Percentiles rank a stretch among this genome's conserved stretches.
These are phyloP conservation scores for Platycnemis pennipes DNA, from an alignment of 2,888 invertebrate species.

Conservation along the genomic window DNA sequence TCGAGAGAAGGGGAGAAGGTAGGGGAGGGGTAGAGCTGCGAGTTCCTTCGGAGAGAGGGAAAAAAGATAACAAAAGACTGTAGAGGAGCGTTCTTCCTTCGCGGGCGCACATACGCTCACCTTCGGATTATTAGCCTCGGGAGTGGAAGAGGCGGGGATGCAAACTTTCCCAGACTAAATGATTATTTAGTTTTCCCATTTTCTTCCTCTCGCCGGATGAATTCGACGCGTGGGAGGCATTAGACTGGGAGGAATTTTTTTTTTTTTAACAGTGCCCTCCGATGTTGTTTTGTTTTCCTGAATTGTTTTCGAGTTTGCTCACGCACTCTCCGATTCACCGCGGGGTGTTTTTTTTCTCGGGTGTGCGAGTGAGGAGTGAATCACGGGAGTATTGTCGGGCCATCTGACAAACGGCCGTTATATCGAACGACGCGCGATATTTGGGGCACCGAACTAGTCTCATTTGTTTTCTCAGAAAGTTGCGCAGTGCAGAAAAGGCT, in stretches of 20 bases:
- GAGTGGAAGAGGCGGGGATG: neutral
- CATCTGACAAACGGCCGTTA: neutral
- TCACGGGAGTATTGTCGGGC: neutral
- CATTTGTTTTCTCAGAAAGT: neutral
- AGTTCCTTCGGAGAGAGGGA: neutral
- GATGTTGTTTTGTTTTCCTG: neutral
- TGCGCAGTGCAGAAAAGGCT: neutral
- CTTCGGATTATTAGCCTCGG: neutral
- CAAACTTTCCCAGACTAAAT: slow-evolving; percentile 14
- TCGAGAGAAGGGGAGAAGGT: neutral
- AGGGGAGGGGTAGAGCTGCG: neutral
- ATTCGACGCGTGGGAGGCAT: neutral
- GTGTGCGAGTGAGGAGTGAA: neutral
- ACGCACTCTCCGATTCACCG: neutral
- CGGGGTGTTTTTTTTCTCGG: neutral
- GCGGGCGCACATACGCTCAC: neutral
- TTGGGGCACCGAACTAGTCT: neutral
- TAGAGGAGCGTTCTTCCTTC: neutral
- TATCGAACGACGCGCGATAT: neutral
- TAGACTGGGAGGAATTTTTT: neutral
- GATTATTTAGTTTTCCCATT: neutral
- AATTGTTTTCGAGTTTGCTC: neutral
- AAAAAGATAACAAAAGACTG: slow-evolving; percentile 21
- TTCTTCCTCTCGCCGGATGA: neutral
- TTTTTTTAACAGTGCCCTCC: neutral